A percentile compares a stretch with the other conserved stretches of the same genome.
Evolutionary conservation across 2,113 vertebrate species (phyloP).

Genomic region (Nothocercus julius): DNA sequence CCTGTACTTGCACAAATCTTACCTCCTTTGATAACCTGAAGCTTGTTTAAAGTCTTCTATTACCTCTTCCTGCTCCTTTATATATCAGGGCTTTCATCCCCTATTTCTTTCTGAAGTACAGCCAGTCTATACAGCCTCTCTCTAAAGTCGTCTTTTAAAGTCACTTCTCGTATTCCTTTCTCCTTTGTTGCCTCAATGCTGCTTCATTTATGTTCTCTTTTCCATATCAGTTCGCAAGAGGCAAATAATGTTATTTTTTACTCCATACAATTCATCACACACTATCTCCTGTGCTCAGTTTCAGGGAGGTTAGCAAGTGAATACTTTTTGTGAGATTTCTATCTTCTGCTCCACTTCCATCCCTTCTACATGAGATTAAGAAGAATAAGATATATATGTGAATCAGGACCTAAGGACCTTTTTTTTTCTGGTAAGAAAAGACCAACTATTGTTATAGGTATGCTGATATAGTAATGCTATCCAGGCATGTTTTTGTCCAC

Average conservation of each 20-base stretch:
- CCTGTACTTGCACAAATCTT: not conserved
- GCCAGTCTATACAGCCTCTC: not conserved
- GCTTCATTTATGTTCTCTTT: not conserved
- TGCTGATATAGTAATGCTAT: not conserved
- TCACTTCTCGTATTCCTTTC: not conserved
- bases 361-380: slow-evolving; percentile 8
- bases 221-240: not conserved
- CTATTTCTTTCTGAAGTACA: not conserved
- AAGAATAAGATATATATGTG: not conserved
- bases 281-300: slow-evolving; percentile 35
- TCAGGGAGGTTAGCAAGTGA: slow-evolving; percentile 8
- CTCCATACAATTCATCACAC: slow-evolving; percentile 35
- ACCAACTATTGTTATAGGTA: not conserved
- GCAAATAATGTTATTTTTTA: not conserved
- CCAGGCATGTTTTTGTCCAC: not conserved
- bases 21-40: not conserved
- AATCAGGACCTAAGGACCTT: not conserved
- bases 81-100: not conserved
- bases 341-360: slow-evolving; percentile 20
- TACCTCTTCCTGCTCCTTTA: not conserved
- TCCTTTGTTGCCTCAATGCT: not conserved
- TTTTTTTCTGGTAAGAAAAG: not conserved
- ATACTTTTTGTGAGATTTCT: slow-evolving; percentile 7
- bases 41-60: not conserved
- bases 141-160: not conserved